Percentiles rank a stretch among this genome's conserved stretches.
These are phyloP conservation scores for Emys orbicularis DNA, from an alignment of 2,797 vertebrate genomes.

Conservation along the genomic window DNA sequence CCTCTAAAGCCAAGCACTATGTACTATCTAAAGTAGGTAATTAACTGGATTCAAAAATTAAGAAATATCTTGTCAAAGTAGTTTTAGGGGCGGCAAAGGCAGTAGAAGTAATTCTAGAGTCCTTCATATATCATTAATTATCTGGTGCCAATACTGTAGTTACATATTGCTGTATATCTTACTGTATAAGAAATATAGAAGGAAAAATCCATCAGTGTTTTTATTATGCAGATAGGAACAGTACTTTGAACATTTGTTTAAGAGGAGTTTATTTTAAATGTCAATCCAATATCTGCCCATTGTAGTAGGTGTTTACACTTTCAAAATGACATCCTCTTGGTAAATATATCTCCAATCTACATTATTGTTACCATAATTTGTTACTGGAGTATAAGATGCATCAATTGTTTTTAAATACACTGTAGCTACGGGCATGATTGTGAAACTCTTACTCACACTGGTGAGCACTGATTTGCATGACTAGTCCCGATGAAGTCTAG, in stretches of 20 bases:
- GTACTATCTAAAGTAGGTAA: not conserved
- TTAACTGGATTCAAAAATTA: not conserved
- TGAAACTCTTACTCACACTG: not conserved
- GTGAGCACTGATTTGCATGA: not conserved
- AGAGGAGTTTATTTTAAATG: not conserved
- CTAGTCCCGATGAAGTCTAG: slow-evolving; percentile 5
- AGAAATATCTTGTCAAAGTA: not conserved
- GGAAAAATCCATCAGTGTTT: not conserved
- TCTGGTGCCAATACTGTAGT: not conserved
- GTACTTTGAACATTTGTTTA: not conserved
- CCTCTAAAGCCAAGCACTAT: not conserved
- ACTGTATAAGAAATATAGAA: not conserved
- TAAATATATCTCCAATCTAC: not conserved
- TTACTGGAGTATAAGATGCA: not conserved
- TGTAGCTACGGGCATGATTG: not conserved
- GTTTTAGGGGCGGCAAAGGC: not conserved
- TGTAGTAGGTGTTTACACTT: slow-evolving; percentile 7
- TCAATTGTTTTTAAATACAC: not conserved
- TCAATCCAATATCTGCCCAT: not conserved
- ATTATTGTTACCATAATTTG: not conserved
- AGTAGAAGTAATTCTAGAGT: not conserved
- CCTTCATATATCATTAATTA: not conserved
- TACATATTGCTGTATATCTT: not conserved
- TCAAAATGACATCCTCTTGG: not conserved
- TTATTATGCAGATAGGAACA: not conserved